Conservation (phyloP, 2,888 invertebrate species). For the Thereva nobilitata region DNA sequence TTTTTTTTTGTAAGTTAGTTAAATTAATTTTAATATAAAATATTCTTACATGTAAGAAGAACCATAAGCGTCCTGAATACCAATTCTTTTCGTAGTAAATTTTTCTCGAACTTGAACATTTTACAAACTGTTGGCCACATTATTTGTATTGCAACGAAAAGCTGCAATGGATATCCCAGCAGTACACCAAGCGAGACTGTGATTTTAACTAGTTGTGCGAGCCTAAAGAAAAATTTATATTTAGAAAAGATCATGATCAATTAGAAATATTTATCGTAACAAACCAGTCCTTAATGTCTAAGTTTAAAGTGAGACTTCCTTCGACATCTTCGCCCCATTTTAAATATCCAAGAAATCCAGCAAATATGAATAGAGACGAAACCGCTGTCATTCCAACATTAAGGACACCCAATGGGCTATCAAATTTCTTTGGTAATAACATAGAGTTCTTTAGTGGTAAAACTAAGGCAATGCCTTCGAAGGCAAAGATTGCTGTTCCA, state of each 20-base stretch:
- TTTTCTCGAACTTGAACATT: slow-evolving; percentile 61
- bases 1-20: background rate
- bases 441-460: slow-evolving; percentile 92
- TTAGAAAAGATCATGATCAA: background rate
- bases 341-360: slow-evolving; percentile 87
- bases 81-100: slow-evolving; percentile 68
- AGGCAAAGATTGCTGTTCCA: slow-evolving; percentile 94
- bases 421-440: slow-evolving; percentile 77
- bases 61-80: slow-evolving; percentile 74
- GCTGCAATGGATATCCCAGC: slow-evolving; percentile 90
- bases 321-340: slow-evolving; percentile 81
- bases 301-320: slow-evolving; percentile 87
- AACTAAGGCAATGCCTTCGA: slow-evolving; percentile 95
- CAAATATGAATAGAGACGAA: slow-evolving; percentile 73
- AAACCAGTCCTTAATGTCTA: slow-evolving; percentile 60
- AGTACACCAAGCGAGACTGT: slow-evolving; percentile 85
- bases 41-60: slow-evolving; percentile 78
- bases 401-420: slow-evolving; percentile 79
- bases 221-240: slow-evolving; percentile 59
- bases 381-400: slow-evolving; percentile 88
- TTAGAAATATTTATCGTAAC: background rate
- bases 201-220: slow-evolving; percentile 81
- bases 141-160: slow-evolving; percentile 91
- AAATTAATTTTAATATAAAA: background rate
- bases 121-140: slow-evolving; percentile 75